Evolutionary conservation across 2,113 vertebrate species (phyloP), one percentile per base, ranked within the genome.

Genomic region (Xiphophorus maculatus): DNA sequence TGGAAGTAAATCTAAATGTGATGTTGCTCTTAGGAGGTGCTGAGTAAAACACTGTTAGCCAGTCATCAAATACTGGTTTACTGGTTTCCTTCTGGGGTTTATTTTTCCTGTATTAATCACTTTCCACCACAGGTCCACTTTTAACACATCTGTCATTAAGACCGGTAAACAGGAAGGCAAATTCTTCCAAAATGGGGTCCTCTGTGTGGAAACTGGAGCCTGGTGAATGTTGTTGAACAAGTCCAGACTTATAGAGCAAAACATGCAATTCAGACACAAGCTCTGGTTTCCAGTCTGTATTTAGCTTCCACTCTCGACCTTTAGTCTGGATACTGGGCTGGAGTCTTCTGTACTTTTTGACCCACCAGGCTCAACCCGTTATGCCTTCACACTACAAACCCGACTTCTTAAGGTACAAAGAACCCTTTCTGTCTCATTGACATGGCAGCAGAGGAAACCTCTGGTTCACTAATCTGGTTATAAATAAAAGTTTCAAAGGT

Each of bases 351-450:
- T n/a, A 54, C 3, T 42, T 13, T 64, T 35, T 48, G 42, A 64
- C 71, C 44, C 62, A 58, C 8, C 51, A 25, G 4, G 51, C 51
- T 33, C 22, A 32, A 27, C 72, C 30, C 15, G 40, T 62, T 15
- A 15, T 63, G 27, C 60, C 27, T 72, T 72, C 29, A 63, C 22
- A 61, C 15, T 30, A 35, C 70, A 74, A 19, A 8, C 32, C 0
- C 33, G 70, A 25, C 40, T 72, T 79, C 54, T 70, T 64, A 35
- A 51, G 15, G 29, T 4, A 84, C 84, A 84, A 78, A 84, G 42
- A 67, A 29, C 44, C 17, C 63, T 74, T 81, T 85, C 0, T 76
- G 40, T 66, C 73, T 63, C 37, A 42, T 72, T 42, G 0, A 69
- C 28, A 61, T 37, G 28, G 68, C 69, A 73, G 51, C 32, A 35